These are phyloP conservation scores for Mystacornis crossleyi DNA, from an alignment of 2,113 vertebrate species.

Conservation along the genomic window DNA sequence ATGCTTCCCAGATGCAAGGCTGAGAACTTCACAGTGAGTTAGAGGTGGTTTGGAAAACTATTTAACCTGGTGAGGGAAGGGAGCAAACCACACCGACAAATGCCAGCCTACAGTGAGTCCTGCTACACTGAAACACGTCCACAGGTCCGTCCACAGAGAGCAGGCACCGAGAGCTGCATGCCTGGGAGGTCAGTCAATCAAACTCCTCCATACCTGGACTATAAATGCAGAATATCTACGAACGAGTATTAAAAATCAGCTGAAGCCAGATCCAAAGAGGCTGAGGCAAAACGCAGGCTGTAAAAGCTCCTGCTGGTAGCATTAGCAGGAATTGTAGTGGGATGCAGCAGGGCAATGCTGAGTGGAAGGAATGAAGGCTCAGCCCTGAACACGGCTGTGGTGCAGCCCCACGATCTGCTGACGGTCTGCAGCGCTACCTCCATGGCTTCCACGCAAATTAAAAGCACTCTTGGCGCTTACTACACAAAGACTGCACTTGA, in stretches of 20 bases:
- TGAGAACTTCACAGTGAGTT: not conserved
- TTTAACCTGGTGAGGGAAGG: not conserved
- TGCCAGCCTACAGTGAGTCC: not conserved
- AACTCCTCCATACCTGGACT: not conserved
- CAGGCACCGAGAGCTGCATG: not conserved
- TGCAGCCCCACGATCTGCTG: not conserved
- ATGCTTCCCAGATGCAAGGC: not conserved
- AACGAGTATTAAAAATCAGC: not conserved
- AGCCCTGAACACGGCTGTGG: not conserved
- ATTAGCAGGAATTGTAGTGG: not conserved
- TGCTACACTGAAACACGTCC: not conserved
- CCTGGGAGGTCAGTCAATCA: not conserved
- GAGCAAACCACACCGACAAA: not conserved
- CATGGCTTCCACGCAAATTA: not conserved
- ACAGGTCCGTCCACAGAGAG: not conserved
- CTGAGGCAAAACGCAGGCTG: not conserved
- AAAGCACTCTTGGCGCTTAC: not conserved
- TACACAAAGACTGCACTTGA: not conserved
- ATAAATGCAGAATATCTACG: not conserved
- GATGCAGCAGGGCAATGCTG: not conserved
- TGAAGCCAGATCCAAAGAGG: not conserved
- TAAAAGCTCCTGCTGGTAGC: not conserved
- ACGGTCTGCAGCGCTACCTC: not conserved
- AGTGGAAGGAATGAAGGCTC: not conserved
- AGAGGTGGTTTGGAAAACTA: not conserved